Percentiles rank a stretch among this genome's conserved stretches.
Conservation (phyloP, 2,113 vertebrate species). For the Tetrax tetrax region DNA sequence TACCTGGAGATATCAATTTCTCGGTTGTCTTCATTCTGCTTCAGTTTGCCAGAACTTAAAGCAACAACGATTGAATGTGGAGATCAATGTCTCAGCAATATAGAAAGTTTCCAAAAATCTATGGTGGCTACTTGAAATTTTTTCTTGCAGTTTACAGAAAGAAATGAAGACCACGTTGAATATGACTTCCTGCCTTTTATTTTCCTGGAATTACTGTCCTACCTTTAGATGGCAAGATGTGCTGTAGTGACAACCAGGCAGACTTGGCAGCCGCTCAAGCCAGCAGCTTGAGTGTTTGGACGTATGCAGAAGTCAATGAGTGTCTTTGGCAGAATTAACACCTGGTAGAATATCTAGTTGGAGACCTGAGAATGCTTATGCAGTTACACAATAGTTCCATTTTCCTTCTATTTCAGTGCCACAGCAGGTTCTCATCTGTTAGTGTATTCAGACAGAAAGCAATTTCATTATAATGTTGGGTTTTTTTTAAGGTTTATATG, state of each 20-base stretch:
- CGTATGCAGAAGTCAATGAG: neutral
- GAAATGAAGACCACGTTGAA: neutral
- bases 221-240: neutral
- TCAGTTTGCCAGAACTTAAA: neutral
- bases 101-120: neutral
- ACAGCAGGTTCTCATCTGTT: neutral
- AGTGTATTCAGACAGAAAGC: neutral
- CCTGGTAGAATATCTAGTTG: neutral
- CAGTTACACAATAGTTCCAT: neutral
- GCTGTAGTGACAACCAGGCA: neutral
- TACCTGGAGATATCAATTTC: neutral
- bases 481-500: neutral
- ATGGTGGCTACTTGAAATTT: neutral
- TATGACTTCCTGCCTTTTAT: neutral
- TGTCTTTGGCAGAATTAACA: neutral
- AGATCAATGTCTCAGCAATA: neutral
- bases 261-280: rapidly evolving
- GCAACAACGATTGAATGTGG: neutral
- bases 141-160: neutral
- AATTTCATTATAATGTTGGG: neutral
- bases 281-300: neutral
- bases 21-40: neutral
- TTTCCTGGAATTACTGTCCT: neutral
- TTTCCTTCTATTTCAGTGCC: neutral
- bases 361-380: neutral